Conservation (phyloP, 2,113 vertebrate genomes). For the Spilogale gracilis region DNA sequence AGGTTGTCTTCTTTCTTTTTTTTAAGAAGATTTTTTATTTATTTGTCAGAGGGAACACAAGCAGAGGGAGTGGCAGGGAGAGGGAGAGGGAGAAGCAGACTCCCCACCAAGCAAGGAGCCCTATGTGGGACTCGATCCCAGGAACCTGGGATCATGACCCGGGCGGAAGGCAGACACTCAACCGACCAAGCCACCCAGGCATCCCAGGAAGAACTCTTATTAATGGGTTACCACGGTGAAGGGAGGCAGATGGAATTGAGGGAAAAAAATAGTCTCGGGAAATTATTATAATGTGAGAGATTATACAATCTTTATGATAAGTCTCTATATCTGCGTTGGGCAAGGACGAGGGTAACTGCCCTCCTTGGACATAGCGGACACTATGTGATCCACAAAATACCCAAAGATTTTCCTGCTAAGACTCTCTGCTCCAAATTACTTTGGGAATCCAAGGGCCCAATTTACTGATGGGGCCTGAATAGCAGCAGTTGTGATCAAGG, state of each 20-base stretch:
- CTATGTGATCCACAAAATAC: neutral
- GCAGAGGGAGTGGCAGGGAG: no score
- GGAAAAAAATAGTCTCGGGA: neutral
- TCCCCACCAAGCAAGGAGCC: no score
- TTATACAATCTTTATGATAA: neutral
- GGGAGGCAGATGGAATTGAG: neutral
- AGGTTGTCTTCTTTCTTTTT: no score
- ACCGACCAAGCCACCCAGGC: no score
- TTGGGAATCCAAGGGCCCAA: neutral
- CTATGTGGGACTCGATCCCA: no score
- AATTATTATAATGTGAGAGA: neutral
- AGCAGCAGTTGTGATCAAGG: neutral
- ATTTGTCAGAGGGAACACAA: no score
- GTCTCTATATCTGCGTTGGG: neutral
- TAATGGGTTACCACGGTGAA: neutral
- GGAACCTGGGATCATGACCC: no score
- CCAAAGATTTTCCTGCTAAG: slow-evolving; percentile 1
- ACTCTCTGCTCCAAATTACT: neutral
- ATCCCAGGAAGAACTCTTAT: neutral
- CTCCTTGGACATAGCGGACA: neutral
- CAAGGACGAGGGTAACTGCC: neutral
- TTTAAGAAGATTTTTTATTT: no score
- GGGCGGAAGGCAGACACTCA: no score
- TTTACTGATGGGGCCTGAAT: neutral
- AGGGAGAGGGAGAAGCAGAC: no score